Evolutionary conservation across 92 coral and sea anemone genomes (phyloP).

Genomic region (Parazoanthus swiftii): DNA sequence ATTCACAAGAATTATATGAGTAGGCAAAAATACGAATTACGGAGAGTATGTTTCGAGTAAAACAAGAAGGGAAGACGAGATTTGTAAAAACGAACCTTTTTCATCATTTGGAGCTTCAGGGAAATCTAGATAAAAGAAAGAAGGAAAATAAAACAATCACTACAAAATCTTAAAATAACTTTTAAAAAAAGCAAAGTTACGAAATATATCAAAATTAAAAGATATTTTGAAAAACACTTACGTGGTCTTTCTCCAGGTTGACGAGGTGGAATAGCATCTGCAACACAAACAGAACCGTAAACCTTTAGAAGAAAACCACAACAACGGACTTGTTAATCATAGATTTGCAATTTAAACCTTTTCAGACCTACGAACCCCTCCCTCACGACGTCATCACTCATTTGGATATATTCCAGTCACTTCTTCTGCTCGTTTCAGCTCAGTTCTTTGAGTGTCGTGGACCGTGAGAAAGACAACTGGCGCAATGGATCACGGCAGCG

Average conservation of each 20-base stretch:
- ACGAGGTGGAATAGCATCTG: conserved; percentile 18
- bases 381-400: too few species aligned
- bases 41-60: neutral
- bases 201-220: neutral
- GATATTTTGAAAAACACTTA: neutral
- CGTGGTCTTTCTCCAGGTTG: conserved; percentile 37
- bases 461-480: too few species aligned
- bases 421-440: too few species aligned
- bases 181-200: neutral
- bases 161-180: neutral
- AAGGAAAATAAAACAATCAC: neutral
- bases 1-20: neutral
- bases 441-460: too few species aligned
- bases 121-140: neutral
- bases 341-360: too few species aligned
- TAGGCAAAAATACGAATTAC: neutral
- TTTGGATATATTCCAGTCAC: too few species aligned
- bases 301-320: neutral
- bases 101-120: conserved; percentile 37
- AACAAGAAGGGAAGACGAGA: neutral
- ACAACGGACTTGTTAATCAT: neutral
- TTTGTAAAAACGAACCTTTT: conserved; percentile 25
- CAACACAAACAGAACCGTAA: conserved; percentile 7
- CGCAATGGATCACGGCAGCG: too few species aligned
- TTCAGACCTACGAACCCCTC: too few species aligned